A percentile compares a stretch with the other conserved stretches of the same genome.
Evolutionary conservation across 2,888 invertebrate genomes (phyloP).

Genomic region (Pinctada fucata): DNA sequence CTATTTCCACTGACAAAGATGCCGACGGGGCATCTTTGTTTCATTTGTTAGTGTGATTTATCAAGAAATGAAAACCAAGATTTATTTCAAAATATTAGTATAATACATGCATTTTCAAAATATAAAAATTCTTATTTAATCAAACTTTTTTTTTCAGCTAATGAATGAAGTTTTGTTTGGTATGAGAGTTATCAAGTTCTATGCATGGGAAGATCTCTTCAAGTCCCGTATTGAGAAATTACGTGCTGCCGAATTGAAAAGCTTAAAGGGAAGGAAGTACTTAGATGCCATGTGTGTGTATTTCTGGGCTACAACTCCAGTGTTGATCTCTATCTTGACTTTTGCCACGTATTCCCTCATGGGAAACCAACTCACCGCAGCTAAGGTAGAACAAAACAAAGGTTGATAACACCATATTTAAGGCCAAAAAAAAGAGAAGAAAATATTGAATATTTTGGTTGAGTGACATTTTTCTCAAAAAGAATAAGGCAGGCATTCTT

Average conservation of each 20-base stretch:
- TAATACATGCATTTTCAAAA: not conserved
- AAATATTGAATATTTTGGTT: too few species aligned
- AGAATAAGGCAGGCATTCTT: too few species aligned
- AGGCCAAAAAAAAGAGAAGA: too few species aligned
- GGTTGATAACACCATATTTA: too few species aligned
- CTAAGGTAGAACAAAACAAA: slow-evolving; percentile 81
- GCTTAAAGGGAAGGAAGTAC: slow-evolving; percentile 92
- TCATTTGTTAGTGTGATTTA: too few species aligned
- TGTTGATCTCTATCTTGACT: slow-evolving; percentile 80
- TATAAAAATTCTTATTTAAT: not conserved
- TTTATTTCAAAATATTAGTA: not conserved
- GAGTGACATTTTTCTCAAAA: too few species aligned
- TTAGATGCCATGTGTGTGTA: slow-evolving; percentile 98
- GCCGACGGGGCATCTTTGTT: too few species aligned
- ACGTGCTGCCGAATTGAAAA: slow-evolving; percentile 83
- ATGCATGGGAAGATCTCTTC: slow-evolving; percentile 96
- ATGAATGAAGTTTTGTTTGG: slow-evolving; percentile 92
- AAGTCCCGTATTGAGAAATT: slow-evolving; percentile 81
- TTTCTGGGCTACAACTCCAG: slow-evolving; percentile 98
- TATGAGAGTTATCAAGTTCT: slow-evolving; percentile 92
- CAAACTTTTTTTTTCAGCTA: slow-evolving; percentile 76
- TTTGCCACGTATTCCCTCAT: slow-evolving; percentile 78
- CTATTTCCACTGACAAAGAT: too few species aligned
- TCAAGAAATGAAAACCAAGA: too few species aligned
- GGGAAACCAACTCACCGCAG: slow-evolving; percentile 88